Evolutionary conservation across 30 jellyfish, hydroid and myxozoan species (phyloP), one percentile per base, ranked within the genome.

Genomic region (Pelagia noctiluca): DNA sequence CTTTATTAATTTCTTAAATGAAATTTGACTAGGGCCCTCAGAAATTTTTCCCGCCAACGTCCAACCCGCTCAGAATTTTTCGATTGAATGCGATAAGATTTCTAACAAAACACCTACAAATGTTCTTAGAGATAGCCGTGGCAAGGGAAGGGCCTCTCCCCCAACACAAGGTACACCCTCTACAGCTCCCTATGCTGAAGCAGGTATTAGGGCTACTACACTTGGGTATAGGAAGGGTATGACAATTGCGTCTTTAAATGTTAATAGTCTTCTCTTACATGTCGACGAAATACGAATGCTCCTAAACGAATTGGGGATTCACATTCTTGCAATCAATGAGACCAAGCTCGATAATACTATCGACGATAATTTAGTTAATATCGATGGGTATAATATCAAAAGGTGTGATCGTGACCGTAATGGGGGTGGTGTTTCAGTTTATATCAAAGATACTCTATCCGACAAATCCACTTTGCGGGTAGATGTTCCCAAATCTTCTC

Each of bases 231-330:
- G 84, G 48, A 72, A 72, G 21, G 84, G 84, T 28, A 34, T 72
- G 84, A 71, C 84, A 22, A 48, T 72, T 72, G 47, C 72, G 46
- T 72, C 84, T 4, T 24, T 72, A 42, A 72, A 72, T 72, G 84
- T 72, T 4, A 72, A 35, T 16, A 72, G 84, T 30, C 47, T 72
- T 62, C 84, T 72, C 10, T 71, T 72, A 47, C 84, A 72, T 42
- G 47, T 72, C 2, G 84, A 72, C 47, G 73, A 72, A 72, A 72
- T 72, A n/a, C 38, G 30, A 72, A 48, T 12, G 34, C 47, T 72
- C 4, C 28, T 72, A 24, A 46, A 24, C 28, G 72, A 38, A 33
- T 30, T 30, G 47, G 34, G 54, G 34, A 18, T 48, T 72, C 84
- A 72, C 30, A 28, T 72, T 37, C 42, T 72, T 38, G 84, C 84